phyloP scores from a whole-genome alignment of 1,140 invertebrate species.

The Drosophila kohkoa region DNA sequence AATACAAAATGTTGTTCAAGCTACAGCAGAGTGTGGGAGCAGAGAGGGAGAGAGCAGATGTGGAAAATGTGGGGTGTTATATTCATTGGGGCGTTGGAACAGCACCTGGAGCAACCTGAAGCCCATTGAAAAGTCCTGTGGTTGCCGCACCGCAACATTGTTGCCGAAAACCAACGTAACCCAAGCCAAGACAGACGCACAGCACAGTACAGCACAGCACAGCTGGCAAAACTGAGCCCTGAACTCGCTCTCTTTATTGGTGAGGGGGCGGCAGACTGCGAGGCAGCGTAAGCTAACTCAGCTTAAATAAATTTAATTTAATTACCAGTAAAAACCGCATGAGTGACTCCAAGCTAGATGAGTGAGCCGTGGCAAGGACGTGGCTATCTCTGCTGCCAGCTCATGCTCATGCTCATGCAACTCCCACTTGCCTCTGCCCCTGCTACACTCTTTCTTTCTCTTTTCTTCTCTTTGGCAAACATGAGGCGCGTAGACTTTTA shows the following conservation, averaged over 20 bases:
- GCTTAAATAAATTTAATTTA: constrained; percentile 84
- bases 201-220: not conserved
- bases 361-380: constrained; percentile 63
- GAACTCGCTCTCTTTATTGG: not conserved
- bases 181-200: constrained; percentile 54
- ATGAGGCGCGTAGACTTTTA: constrained; percentile 15
- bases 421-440: not conserved
- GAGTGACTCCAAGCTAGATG: constrained; percentile 74
- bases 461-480: not conserved
- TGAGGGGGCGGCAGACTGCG: not conserved
- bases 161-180: constrained; percentile 79
- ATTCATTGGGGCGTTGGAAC: constrained; percentile 13
- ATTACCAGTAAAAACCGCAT: constrained; percentile 83
- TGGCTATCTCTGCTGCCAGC: constrained; percentile 49
- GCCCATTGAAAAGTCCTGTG: constrained; percentile 63
- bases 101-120: constrained; percentile 69
- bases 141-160: constrained; percentile 79
- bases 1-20: constrained; percentile 37
- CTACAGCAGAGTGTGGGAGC: not conserved
- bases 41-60: not conserved
- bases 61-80: constrained; percentile 1
- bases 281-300: constrained; percentile 66
- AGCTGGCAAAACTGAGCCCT: constrained; percentile 20
- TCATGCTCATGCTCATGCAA: constrained; percentile 12
- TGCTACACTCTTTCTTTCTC: constrained; percentile 6